Evolutionary conservation across 2,113 vertebrate genomes (phyloP).

Genomic region (Cepphus grylle): DNA sequence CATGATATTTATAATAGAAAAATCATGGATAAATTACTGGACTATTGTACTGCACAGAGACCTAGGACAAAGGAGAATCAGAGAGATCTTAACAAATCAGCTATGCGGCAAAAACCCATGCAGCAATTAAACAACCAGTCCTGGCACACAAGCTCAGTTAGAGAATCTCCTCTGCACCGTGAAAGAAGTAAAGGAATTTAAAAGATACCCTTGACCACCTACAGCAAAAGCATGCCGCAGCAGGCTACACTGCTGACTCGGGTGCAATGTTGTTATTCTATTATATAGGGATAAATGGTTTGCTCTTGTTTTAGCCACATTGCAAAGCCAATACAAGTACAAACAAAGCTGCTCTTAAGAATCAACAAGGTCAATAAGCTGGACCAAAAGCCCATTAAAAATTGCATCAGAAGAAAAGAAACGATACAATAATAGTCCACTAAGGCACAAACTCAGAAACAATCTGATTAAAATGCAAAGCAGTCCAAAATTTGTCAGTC

Average conservation of each 20-base stretch:
- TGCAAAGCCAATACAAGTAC: neutral
- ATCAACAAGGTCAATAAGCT: neutral
- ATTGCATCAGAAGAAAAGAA: neutral
- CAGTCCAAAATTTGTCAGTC: neutral
- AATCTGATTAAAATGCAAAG: neutral
- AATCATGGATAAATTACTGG: neutral
- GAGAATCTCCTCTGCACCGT: neutral
- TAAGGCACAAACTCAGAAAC: neutral
- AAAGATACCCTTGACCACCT: neutral
- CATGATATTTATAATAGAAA: neutral
- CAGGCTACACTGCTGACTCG: neutral
- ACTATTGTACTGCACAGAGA: neutral
- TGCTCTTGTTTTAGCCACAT: neutral
- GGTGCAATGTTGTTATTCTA: neutral
- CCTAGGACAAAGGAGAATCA: neutral
- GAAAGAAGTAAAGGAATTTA: neutral
- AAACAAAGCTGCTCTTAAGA: neutral
- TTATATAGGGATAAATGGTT: neutral
- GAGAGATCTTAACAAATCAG: neutral
- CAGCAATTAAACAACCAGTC: neutral
- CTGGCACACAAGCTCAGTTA: neutral
- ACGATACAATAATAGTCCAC: neutral
- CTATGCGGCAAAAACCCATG: neutral
- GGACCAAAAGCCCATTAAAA: slow-evolving; percentile 4
- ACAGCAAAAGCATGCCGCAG: neutral